Conservation (phyloP, 2,113 vertebrate genomes). For the Piprites chloris region DNA sequence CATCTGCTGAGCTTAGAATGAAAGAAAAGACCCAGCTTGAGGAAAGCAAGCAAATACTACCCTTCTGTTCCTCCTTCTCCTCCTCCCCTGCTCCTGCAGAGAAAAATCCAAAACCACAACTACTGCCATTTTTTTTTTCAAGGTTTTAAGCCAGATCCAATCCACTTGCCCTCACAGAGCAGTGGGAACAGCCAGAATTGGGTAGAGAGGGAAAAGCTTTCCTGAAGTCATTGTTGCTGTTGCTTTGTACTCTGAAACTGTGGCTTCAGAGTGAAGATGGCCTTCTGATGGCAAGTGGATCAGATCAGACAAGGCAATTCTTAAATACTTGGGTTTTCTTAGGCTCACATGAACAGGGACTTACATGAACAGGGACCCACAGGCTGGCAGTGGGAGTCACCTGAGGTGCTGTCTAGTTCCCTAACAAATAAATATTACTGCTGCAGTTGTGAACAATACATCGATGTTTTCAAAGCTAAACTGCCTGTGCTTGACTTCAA, state of each 20-base stretch:
- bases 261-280: not conserved
- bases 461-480: not conserved
- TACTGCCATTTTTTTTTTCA: not conserved
- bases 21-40: not conserved
- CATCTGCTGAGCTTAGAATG: not conserved
- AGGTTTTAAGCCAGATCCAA: not conserved
- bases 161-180: not conserved
- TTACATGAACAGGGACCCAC: not conserved
- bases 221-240: not conserved
- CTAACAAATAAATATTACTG: not conserved
- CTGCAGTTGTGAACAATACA: not conserved
- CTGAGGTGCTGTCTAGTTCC: not conserved
- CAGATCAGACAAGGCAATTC: not conserved
- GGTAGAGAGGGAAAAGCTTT: not conserved
- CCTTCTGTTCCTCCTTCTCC: not conserved
- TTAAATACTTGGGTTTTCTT: not conserved
- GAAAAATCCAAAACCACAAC: not conserved
- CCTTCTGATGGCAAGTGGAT: accelerated
- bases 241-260: not conserved
- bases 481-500: not conserved
- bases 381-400: not conserved
- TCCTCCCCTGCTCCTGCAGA: not conserved
- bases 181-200: accelerated
- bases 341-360: not conserved
- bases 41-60: not conserved